phyloP scores from a whole-genome alignment of 2,888 invertebrate species.

The Cerceris rybyensis region DNA sequence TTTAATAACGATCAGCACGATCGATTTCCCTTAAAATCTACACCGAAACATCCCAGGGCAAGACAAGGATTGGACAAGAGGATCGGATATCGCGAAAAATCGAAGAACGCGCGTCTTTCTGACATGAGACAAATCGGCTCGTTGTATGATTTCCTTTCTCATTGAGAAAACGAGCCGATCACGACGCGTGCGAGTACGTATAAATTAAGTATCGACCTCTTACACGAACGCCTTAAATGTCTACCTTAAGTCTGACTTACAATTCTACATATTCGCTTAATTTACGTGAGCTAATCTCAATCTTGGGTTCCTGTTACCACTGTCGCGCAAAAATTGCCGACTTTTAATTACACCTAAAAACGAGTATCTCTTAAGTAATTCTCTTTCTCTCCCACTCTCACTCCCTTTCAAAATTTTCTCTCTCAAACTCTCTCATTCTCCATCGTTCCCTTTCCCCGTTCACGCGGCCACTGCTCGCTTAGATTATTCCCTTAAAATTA shows the following conservation, averaged over 20 bases:
- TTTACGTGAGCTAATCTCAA: slow-evolving; percentile 69
- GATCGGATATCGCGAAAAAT: slow-evolving; percentile 23
- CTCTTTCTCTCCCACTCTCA: slow-evolving; percentile 8
- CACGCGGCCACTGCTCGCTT: slow-evolving; percentile 10
- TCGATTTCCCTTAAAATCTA: neutral
- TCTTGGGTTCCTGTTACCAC: slow-evolving; percentile 50
- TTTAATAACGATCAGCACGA: no score
- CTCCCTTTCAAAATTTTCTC: neutral
- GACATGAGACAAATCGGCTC: neutral
- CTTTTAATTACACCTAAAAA: slow-evolving; percentile 21
- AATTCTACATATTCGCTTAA: slow-evolving; percentile 45
- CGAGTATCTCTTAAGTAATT: slow-evolving; percentile 25
- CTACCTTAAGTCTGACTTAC: slow-evolving; percentile 57
- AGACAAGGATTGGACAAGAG: neutral
- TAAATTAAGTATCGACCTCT: slow-evolving; percentile 63
- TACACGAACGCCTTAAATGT: slow-evolving; percentile 51
- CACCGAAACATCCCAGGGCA: neutral
- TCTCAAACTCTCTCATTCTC: slow-evolving; percentile 8
- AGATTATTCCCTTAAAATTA: slow-evolving; percentile 24
- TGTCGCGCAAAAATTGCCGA: slow-evolving; percentile 7
- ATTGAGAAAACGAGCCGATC: slow-evolving; percentile 30
- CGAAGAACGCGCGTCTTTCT: neutral
- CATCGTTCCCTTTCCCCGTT: slow-evolving; percentile 12
- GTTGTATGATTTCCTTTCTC: neutral
- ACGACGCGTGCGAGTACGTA: slow-evolving; percentile 39